Evolutionary conservation across 2,113 vertebrate species (phyloP).

Genomic region (Melanostigma gelatinosum): DNA sequence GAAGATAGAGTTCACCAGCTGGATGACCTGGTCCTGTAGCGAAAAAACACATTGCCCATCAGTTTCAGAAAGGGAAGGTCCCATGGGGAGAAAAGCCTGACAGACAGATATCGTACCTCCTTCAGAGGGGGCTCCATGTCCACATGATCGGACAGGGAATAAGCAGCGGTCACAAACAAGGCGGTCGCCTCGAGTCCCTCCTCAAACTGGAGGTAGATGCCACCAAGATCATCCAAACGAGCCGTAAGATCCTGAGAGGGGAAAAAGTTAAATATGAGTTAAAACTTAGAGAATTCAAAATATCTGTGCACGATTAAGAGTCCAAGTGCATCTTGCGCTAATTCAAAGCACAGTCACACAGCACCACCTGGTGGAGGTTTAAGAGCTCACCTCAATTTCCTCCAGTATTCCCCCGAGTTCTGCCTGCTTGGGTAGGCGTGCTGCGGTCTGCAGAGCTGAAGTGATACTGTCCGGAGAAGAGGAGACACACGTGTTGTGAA

Average conservation of each 20-base stretch:
- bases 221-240: constrained; percentile 96
- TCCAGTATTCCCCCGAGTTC: constrained; percentile 93
- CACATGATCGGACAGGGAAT: constrained; percentile 93
- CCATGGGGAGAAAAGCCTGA: not conserved
- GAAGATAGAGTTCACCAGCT: constrained; percentile 95
- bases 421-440: constrained; percentile 93
- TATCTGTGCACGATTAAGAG: not conserved
- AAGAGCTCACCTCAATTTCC: constrained; percentile 92
- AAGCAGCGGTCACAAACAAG: constrained; percentile 93
- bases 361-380: constrained; percentile 58
- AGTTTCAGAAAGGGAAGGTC: not conserved
- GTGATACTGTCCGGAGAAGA: constrained; percentile 86
- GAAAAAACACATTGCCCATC: not conserved
- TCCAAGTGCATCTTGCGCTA: not conserved
- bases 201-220: constrained; percentile 97
- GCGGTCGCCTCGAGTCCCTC: constrained; percentile 96
- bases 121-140: constrained; percentile 94
- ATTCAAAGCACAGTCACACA: not conserved
- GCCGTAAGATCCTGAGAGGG: constrained; percentile 91
- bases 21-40: constrained; percentile 94
- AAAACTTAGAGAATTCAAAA: not conserved
- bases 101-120: constrained; percentile 82
- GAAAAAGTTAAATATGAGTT: not conserved
- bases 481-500: not conserved
- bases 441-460: constrained; percentile 91